Base-by-base conservation (phyloP, 2,113 vertebrate species). In the Phalacrocorax carbo region DNA sequence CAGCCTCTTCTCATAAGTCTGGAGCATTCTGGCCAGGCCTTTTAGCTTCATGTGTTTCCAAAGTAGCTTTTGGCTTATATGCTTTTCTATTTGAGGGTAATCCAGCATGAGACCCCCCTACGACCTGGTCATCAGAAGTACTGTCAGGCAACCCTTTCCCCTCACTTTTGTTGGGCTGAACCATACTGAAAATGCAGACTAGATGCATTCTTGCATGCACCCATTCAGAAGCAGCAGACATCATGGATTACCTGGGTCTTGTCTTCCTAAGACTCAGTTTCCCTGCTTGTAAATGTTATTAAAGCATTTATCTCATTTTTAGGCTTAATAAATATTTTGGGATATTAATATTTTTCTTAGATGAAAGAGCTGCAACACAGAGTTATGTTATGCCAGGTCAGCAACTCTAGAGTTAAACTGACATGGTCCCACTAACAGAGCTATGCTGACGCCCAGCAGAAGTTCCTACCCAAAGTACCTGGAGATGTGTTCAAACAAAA, bases 131-230 rank as follows among this genome's bases (percentile, higher is more conserved):
- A 30, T 70, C 29, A 29, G 17, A 58, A 46, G 20, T 25, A 5
- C 22, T 36, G 64, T n/a, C 51, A 71, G 60, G 22, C 32, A 61
- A 36, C 32, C 15, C 4, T 40, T 61, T n/a, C 30, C 13, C 4
- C 38, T 20, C 27, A n/a, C 9, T 60, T 44, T 20, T 48, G 36
- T 29, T 58, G 19, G 42, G 38, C 61, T 14, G 26, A 48, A 19
- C 34, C 0, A 0, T 25, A 34, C 29, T 42, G 44, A 54, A 82
- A 49, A 70, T 54, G 40, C 57, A 60, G 26, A 9, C 61, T 30
- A 23, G 57, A 20, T 14, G 1, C 11, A 2, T 69, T 79, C 60
- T 48, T 20, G 23, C 0, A 1, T 51, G 27, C 22, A 9, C 19
- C 42, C 16, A 54, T 48, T 11, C 38, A 73, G 48, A 75, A 79